Conservation (phyloP, 2,797 vertebrate species). For the Eptatretus atami region DNA sequence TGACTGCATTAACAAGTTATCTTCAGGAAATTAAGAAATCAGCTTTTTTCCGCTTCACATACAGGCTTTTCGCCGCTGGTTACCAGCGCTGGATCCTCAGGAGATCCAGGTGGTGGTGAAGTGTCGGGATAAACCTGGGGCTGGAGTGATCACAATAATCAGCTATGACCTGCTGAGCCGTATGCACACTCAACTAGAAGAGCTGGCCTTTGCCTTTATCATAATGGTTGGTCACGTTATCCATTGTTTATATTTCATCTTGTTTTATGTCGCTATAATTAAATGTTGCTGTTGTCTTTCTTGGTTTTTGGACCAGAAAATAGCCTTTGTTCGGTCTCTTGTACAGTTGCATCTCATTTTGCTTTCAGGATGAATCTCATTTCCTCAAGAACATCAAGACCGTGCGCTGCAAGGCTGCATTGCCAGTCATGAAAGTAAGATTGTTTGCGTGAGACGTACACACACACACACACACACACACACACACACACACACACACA, state of each 20-base stretch:
- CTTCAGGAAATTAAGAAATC: too few relatives aligned
- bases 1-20: too few relatives aligned
- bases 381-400: slow-evolving; percentile 86
- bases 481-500: too few relatives aligned
- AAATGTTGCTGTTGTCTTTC: too few relatives aligned
- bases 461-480: too few relatives aligned
- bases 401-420: slow-evolving; percentile 46
- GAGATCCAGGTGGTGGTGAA: slow-evolving; percentile 49
- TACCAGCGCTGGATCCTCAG: slow-evolving; percentile 35
- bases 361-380: slow-evolving; percentile 62
- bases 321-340: too few relatives aligned
- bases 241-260: neutral
- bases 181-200: slow-evolving; percentile 31
- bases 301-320: too few relatives aligned
- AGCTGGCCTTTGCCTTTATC: slow-evolving; percentile 33
- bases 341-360: too few relatives aligned
- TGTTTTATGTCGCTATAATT: too few relatives aligned
- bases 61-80: slow-evolving; percentile 62
- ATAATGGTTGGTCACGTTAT: slow-evolving; percentile 37
- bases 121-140: slow-evolving; percentile 29
- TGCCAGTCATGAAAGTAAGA: slow-evolving; percentile 57
- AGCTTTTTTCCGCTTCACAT: neutral
- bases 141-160: slow-evolving; percentile 50
- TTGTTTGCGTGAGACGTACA: neutral
- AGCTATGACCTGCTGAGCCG: slow-evolving; percentile 82